Evolutionary conservation across 37 sponge, comb jelly and placozoan genomes (phyloP), one percentile per base, ranked within the genome.

Genomic region (Crambe crambe): DNA sequence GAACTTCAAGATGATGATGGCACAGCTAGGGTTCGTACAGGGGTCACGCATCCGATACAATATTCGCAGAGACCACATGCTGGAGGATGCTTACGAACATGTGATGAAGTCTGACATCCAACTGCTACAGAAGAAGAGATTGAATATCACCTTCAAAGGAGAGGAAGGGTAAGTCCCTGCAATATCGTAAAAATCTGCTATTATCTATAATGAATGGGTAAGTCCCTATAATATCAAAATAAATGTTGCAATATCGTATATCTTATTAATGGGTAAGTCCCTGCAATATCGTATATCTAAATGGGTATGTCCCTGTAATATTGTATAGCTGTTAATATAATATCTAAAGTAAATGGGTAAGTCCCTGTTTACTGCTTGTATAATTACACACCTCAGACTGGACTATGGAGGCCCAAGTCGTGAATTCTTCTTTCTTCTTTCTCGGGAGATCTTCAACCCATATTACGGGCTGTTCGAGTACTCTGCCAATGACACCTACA

Each of bases 351-450:
- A 47, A 12, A 47, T 15, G 51, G 51, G 51, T 47, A 47, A 47
- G 51, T 47, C 12, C 51, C 51, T 47, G 51, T 15, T 47, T 15
- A 15, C 6, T 12, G n/a, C n/a, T n/a, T 47, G 12, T 47, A 47
- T 15, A 47, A 47, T 47, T 22, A 65, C 10, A 17, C 35, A 26
- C 15, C 40, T 41, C 72, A 83, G 84, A 0, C 66, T 96, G 37
- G 97, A 96, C 78, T 94, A 94, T 68, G 97, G 97, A 20, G 97
- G 97, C 0, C 95, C 89, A n/a, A 79, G 85, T 26, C 59, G 95
- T 18, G 97, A 96, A 73, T 96, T 94, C 87, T 96, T 96, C 92
- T 96, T 96, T 56, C 89, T 94, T 12, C 66, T 96, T n/a, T 96
- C 97, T 10, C 85, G 92, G 21, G 92, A 94, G 60, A 76, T 96